Conservation (phyloP, 2,888 invertebrate genomes). For the Lithophane ornitopus region DNA sequence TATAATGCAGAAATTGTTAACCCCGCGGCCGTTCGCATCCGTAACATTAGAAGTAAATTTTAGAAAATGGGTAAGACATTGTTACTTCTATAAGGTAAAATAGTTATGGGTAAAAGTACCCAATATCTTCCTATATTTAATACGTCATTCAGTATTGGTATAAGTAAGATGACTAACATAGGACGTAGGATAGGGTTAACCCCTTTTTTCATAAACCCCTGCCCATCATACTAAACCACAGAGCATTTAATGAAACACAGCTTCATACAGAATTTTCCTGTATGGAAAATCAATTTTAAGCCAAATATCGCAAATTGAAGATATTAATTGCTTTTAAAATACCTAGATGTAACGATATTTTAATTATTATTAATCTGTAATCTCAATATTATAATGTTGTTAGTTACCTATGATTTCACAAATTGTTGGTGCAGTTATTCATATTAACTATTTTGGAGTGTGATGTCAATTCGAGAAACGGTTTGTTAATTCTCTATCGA, state of each 20-base stretch:
- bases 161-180: slow-evolving; percentile 52
- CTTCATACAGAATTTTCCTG: slow-evolving; percentile 72
- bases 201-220: slow-evolving; percentile 20
- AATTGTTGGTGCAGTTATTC: slow-evolving; percentile 81
- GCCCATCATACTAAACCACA: slow-evolving; percentile 23
- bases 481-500: slow-evolving; percentile 40
- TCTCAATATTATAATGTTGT: slow-evolving; percentile 81
- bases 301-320: slow-evolving; percentile 87
- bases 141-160: slow-evolving; percentile 51
- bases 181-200: slow-evolving; percentile 32
- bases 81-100: slow-evolving; percentile 21
- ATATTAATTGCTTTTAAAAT: slow-evolving; percentile 76
- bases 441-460: slow-evolving; percentile 45
- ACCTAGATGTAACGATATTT: slow-evolving; percentile 76
- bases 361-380: slow-evolving; percentile 76
- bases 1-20: slow-evolving; percentile 19
- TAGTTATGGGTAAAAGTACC: slow-evolving; percentile 18
- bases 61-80: slow-evolving; percentile 24
- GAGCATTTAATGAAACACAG: slow-evolving; percentile 64
- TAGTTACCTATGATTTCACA: slow-evolving; percentile 86
- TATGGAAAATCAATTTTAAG: slow-evolving; percentile 78
- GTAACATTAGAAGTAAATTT: not conserved
- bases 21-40: no score
- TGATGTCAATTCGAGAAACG: slow-evolving; percentile 56
- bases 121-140: slow-evolving; percentile 35